Conservation (phyloP, 2,113 vertebrate genomes). For the Gadus chalcogrammus region DNA sequence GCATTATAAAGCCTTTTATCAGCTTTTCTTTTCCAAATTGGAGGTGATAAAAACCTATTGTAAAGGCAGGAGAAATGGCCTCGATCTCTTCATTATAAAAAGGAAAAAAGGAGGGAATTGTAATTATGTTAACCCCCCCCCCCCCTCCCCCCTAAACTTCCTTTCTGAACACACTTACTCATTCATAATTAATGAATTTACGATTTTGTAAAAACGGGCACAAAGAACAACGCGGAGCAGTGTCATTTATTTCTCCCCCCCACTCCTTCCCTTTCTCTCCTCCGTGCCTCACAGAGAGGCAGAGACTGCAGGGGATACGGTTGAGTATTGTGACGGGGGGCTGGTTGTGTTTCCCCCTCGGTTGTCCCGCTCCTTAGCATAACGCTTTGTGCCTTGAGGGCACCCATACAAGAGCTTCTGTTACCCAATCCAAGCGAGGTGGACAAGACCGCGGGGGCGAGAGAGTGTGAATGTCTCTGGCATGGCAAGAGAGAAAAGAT, state of each 20-base stretch:
- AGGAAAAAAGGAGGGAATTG: slow-evolving; percentile 46
- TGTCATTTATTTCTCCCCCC: slow-evolving; percentile 36
- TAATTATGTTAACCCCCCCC: slow-evolving; percentile 75
- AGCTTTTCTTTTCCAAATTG: slow-evolving; percentile 77
- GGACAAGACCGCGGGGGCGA: slow-evolving; percentile 37
- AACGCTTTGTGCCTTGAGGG: slow-evolving; percentile 59
- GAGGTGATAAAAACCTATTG: slow-evolving; percentile 74
- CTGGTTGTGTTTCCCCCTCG: slow-evolving; percentile 30
- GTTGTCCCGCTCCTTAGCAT: slow-evolving; percentile 59
- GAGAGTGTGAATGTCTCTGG: slow-evolving; percentile 29
- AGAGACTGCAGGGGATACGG: slow-evolving; percentile 63
- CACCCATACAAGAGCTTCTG: slow-evolving; percentile 68
- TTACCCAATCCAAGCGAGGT: slow-evolving; percentile 63
- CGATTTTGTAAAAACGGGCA: slow-evolving; percentile 52
- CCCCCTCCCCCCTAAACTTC: slow-evolving; percentile 27
- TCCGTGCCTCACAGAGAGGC: slow-evolving; percentile 51
- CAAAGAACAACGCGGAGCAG: slow-evolving; percentile 65
- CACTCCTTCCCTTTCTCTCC: slow-evolving; percentile 6
- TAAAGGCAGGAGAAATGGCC: slow-evolving; percentile 58
- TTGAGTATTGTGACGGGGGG: slow-evolving; percentile 66
- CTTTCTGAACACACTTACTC: slow-evolving; percentile 70
- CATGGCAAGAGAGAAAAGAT: slow-evolving; percentile 27
- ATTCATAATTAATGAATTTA: slow-evolving; percentile 80
- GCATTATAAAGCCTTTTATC: slow-evolving; percentile 78
- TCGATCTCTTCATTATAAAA: slow-evolving; percentile 57